Conservation (phyloP, 2,888 invertebrate species). For the Eilema sororculum region DNA sequence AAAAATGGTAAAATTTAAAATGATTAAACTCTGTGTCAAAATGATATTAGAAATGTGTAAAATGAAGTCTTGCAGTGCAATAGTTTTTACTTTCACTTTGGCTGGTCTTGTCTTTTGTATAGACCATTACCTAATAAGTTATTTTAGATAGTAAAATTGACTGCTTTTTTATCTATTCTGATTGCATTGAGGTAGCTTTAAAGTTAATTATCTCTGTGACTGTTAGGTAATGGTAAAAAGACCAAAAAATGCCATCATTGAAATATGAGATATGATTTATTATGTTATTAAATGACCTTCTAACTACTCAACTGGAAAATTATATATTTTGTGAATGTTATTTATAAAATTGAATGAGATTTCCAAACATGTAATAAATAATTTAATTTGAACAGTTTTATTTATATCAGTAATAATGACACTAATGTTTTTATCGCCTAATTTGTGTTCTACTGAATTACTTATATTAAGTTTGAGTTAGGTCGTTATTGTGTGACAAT, state of each 20-base stretch:
- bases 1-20: background rate
- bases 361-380: background rate
- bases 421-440: background rate
- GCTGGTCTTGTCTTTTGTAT: background rate
- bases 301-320: background rate
- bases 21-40: background rate
- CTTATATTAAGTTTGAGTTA: background rate
- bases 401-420: conserved; percentile 1
- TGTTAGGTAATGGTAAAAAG: conserved; percentile 3
- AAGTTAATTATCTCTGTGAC: background rate
- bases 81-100: background rate
- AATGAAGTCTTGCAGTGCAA: background rate
- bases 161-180: conserved; percentile 2
- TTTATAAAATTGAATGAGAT: background rate
- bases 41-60: background rate
- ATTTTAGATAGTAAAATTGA: background rate
- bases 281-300: background rate
- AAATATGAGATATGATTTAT: background rate
- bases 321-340: conserved; percentile 1
- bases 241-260: background rate
- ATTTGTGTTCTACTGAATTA: background rate
- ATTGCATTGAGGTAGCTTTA: background rate
- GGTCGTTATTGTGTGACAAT: background rate
- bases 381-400: background rate
- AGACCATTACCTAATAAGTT: background rate